These are phyloP conservation scores for Spisula subtruncata DNA, from an alignment of 2,888 invertebrate species.

Conservation along the genomic window DNA sequence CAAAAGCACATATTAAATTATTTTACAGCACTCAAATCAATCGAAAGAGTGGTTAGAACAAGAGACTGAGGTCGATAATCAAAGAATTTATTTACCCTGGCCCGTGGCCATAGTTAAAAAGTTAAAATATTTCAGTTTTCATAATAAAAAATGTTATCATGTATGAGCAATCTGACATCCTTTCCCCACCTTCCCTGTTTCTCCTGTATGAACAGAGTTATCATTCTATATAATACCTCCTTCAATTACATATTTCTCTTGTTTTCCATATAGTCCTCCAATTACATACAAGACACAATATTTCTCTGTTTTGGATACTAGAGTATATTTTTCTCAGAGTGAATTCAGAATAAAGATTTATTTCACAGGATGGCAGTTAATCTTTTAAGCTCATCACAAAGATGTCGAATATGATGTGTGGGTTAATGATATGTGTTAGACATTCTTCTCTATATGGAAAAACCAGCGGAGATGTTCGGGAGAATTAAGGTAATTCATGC, in stretches of 20 bases:
- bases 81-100: too few species aligned
- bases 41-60: too few species aligned
- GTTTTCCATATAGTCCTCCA: slow-evolving; percentile 13
- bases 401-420: slow-evolving; percentile 59
- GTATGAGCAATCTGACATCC: neutral
- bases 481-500: slow-evolving; percentile 72
- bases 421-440: slow-evolving; percentile 61
- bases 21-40: too few species aligned
- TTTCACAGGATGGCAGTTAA: slow-evolving; percentile 70
- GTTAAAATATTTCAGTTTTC: neutral
- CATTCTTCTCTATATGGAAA: slow-evolving; percentile 53
- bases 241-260: slow-evolving; percentile 29
- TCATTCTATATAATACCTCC: neutral
- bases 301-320: slow-evolving; percentile 19
- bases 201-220: neutral
- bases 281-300: slow-evolving; percentile 19
- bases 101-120: too few species aligned
- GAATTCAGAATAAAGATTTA: slow-evolving; percentile 58
- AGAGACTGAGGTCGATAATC: too few species aligned
- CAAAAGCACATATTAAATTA: too few species aligned
- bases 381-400: slow-evolving; percentile 70
- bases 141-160: neutral
- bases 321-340: slow-evolving; percentile 5
- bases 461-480: slow-evolving; percentile 42
- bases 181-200: neutral